Evolutionary conservation across 2,888 invertebrate species (phyloP).

Genomic region (Melanophora roralis): DNA sequence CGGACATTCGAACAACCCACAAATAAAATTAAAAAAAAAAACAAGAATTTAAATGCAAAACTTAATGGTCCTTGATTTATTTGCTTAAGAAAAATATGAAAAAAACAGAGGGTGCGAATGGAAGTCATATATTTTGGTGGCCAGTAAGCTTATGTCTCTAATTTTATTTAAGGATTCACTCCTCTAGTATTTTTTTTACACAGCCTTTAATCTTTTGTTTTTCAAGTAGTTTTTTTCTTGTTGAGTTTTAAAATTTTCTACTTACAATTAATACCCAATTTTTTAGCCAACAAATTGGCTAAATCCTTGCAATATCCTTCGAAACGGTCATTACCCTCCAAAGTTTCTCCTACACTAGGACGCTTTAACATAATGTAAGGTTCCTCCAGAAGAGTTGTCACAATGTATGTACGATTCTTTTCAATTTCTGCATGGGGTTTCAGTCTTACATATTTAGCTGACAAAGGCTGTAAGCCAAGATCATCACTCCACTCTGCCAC

Average conservation of each 20-base stretch:
- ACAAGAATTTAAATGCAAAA: conserved; percentile 2
- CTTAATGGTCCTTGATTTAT: conserved; percentile 47
- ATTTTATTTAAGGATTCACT: neutral
- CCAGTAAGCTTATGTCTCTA: conserved; percentile 18
- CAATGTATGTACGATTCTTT: conserved; percentile 89
- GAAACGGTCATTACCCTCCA: conserved; percentile 86
- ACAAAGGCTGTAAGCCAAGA: conserved; percentile 84
- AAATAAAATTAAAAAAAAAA: neutral
- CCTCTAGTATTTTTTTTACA: neutral
- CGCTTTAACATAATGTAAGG: conserved; percentile 90
- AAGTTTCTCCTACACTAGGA: conserved; percentile 81
- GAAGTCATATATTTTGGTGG: neutral
- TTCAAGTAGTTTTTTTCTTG: neutral
- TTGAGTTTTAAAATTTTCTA: conserved; percentile 36
- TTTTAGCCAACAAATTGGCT: conserved; percentile 87
- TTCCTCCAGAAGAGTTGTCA: conserved; percentile 92
- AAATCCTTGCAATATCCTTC: conserved; percentile 96
- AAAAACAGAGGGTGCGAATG: neutral
- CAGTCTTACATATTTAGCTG: conserved; percentile 86
- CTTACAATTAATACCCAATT: conserved; percentile 91
- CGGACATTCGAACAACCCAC: neutral
- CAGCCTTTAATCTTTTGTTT: too few relatives aligned
- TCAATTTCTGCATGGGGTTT: conserved; percentile 85
- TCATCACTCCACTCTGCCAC: conserved; percentile 93
- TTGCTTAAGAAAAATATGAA: neutral